Evolutionary conservation across 2,888 invertebrate species (phyloP), one percentile per base, ranked within the genome.

Genomic region (Drosophila kanekoi): DNA sequence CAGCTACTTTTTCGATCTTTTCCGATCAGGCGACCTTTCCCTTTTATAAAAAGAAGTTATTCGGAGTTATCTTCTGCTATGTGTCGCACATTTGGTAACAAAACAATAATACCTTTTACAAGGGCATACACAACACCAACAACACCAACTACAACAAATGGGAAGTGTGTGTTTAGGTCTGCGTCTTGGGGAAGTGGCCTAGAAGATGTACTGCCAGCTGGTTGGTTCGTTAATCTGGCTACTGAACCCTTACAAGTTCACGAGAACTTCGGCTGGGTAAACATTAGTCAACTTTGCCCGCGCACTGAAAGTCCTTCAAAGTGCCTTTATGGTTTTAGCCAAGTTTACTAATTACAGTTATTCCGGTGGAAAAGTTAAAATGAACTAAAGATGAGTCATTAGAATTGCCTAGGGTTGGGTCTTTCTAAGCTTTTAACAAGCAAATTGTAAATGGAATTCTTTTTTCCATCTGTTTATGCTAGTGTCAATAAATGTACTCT

Each of bases 201-300:
- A 77, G 20, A 60, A 67, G 62, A 49, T 68, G 53, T 28, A 38
- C 33, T 45, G 43, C 43, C 53, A 41, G 33, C 16, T 32, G 52
- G n/a, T 28, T n/a, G 45, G 32, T 41, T 45, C 32, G 35, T 64
- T 65, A 64, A 65, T 47, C 64, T 41, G 44, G 48, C 37, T 43
- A 58, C 47, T 71, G 72, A 75, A 77, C 72, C 63, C 75, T 58
- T 60, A 57, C 20, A 75, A 72, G 77, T 72, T 77, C 77, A 67
- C 56, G 54, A 58, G 40, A 49, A 49, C 11, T 41, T 45, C 3
- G 18, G 33, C 52, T 53, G 37, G 43, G 40, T 28, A 61, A 59
- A 52, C 72, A 61, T 75, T 59, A 63, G 66, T 63, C 59, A 75
- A 77, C 56, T 67, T 60, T 23, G 18, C 14, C 52, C 51, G 43